phyloP scores from a whole-genome alignment of 2,797 vertebrate species.

The Phrynocephalus vlangalii region DNA sequence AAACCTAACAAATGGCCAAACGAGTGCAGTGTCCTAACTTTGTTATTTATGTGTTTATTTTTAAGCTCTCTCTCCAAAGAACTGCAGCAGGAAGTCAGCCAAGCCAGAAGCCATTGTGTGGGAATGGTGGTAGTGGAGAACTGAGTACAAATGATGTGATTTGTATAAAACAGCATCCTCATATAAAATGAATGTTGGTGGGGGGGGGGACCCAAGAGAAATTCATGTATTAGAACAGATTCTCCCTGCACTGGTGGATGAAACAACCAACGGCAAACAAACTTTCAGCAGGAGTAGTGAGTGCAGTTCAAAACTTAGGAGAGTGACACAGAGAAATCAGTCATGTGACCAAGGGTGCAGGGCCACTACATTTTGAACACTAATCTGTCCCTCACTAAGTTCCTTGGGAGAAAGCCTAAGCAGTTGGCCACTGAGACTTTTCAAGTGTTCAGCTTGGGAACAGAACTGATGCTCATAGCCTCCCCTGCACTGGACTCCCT shows the following conservation, averaged over 20 bases:
- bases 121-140: not conserved
- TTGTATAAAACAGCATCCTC: not conserved
- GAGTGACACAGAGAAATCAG: too few species aligned
- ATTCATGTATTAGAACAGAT: not conserved
- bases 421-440: not conserved
- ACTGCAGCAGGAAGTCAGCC: not conserved
- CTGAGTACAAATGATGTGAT: not conserved
- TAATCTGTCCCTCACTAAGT: not conserved
- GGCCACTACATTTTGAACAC: not conserved
- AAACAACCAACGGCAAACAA: accelerated
- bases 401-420: not conserved
- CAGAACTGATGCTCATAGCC: not conserved
- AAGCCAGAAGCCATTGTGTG: not conserved
- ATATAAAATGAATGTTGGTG: not conserved
- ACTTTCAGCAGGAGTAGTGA: not conserved
- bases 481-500: too few species aligned
- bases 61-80: not conserved
- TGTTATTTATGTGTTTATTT: not conserved
- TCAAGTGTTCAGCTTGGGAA: not conserved
- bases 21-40: not conserved
- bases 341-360: not conserved
- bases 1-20: not conserved
- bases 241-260: accelerated
- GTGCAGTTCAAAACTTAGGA: not conserved
- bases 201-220: not conserved